phyloP scores from a whole-genome alignment of 2,888 invertebrate species.

The Epirrita christyi region DNA sequence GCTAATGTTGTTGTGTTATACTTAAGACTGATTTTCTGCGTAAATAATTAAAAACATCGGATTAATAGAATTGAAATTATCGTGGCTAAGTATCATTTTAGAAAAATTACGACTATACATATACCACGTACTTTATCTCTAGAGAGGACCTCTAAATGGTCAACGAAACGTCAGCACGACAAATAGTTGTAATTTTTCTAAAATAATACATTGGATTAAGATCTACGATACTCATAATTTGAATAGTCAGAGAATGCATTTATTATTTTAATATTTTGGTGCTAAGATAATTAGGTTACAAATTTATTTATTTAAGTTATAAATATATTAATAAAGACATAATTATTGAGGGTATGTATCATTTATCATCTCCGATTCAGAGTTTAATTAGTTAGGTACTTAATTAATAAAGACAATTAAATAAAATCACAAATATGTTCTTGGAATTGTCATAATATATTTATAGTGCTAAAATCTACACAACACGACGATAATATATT shows the following conservation, averaged over 20 bases:
- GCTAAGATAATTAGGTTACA: slow-evolving; percentile 49
- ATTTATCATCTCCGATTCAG: background rate
- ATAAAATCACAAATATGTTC: slow-evolving; percentile 15
- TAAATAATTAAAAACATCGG: slow-evolving; percentile 30
- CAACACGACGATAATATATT: slow-evolving; percentile 10
- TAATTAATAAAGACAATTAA: background rate
- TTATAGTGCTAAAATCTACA: slow-evolving; percentile 16
- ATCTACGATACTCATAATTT: slow-evolving; percentile 71
- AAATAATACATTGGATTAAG: slow-evolving; percentile 37
- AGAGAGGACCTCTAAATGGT: too few relatives aligned
- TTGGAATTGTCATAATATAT: slow-evolving; percentile 17
- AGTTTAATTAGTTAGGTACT: background rate
- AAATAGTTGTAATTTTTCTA: too few relatives aligned
- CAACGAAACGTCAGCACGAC: too few relatives aligned
- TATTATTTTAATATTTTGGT: slow-evolving; percentile 68
- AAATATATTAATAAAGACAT: slow-evolving; percentile 4
- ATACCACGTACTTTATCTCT: too few relatives aligned
- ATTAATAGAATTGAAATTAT: too few relatives aligned
- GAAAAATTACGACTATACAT: too few relatives aligned
- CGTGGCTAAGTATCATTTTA: too few relatives aligned
- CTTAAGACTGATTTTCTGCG: slow-evolving; percentile 19
- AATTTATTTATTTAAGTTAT: slow-evolving; percentile 24
- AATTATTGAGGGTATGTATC: background rate
- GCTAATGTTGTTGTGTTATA: slow-evolving; percentile 20
- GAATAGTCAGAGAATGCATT: slow-evolving; percentile 77